Evolutionary conservation across 2,888 invertebrate genomes (phyloP).

Genomic region (Phytoseiulus persimilis): DNA sequence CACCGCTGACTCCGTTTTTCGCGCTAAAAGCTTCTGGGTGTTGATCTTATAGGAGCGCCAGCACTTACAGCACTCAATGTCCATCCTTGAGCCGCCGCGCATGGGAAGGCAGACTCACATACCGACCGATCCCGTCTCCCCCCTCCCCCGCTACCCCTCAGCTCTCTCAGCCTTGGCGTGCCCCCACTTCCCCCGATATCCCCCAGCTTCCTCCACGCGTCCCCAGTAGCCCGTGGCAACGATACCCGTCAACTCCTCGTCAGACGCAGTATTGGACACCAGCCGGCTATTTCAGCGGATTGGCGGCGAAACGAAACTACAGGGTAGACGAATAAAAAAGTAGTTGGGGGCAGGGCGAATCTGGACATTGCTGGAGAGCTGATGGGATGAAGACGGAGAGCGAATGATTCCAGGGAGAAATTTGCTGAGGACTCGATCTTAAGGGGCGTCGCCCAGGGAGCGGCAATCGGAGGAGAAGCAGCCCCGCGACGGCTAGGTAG

Average conservation of each 20-base stretch:
- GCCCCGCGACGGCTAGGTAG: not conserved
- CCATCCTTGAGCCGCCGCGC: constrained; percentile 5
- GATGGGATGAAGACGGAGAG: not conserved
- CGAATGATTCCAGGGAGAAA: not conserved
- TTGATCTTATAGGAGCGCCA: not conserved
- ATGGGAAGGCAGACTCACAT: not conserved
- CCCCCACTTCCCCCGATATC: not conserved
- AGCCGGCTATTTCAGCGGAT: not conserved
- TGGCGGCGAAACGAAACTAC: not conserved
- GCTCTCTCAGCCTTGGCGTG: not conserved
- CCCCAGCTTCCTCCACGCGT: not conserved
- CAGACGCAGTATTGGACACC: not conserved
- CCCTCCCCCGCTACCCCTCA: not conserved
- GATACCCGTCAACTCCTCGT: not conserved
- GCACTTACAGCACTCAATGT: constrained; percentile 5
- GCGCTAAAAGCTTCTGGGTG: constrained; percentile 5
- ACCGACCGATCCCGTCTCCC: not conserved
- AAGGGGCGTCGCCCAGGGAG: not conserved
- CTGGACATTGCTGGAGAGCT: not conserved
- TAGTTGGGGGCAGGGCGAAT: not conserved
- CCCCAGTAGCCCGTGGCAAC: not conserved
- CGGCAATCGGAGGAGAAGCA: not conserved
- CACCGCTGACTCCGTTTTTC: constrained; percentile 5
- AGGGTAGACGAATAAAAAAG: not conserved
- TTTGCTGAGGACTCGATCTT: not conserved